phyloP scores from a whole-genome alignment of 2,797 vertebrate species.

The Rhinoraja longicauda region DNA sequence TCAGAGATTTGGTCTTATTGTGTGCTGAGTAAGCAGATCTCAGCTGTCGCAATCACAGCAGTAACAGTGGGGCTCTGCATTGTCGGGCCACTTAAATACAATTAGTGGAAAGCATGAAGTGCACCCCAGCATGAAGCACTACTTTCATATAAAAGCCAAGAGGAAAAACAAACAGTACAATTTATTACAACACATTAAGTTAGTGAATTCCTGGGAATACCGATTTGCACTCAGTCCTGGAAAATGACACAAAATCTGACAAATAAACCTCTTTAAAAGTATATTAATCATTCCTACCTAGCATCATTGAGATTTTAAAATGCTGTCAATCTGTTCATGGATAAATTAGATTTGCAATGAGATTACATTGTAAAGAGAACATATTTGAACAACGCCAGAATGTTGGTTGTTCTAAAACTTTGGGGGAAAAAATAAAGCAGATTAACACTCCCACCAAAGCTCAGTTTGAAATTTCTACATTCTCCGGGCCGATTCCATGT shows the following conservation, averaged over 20 bases:
- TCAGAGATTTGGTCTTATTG: background rate
- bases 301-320: conserved; percentile 2
- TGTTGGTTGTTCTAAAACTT: background rate
- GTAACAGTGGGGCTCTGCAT: background rate
- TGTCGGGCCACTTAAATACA: background rate
- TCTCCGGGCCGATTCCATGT: background rate
- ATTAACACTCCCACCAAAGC: background rate
- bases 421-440: background rate
- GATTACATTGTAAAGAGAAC: background rate
- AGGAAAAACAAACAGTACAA: background rate
- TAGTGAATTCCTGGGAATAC: background rate
- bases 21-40: background rate
- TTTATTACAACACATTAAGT: background rate
- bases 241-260: background rate
- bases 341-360: too few relatives aligned
- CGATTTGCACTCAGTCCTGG: background rate
- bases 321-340: background rate
- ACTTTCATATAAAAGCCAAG: background rate
- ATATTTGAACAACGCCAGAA: background rate
- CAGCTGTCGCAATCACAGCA: background rate
- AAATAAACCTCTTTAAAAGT: background rate
- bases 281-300: background rate
- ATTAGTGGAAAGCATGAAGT: background rate
- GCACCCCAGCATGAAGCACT: background rate
- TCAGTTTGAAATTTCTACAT: conserved; percentile 18